Evolutionary conservation across 2,113 vertebrate genomes (phyloP), one percentile per base, ranked within the genome.

Genomic region (Athene noctua): DNA sequence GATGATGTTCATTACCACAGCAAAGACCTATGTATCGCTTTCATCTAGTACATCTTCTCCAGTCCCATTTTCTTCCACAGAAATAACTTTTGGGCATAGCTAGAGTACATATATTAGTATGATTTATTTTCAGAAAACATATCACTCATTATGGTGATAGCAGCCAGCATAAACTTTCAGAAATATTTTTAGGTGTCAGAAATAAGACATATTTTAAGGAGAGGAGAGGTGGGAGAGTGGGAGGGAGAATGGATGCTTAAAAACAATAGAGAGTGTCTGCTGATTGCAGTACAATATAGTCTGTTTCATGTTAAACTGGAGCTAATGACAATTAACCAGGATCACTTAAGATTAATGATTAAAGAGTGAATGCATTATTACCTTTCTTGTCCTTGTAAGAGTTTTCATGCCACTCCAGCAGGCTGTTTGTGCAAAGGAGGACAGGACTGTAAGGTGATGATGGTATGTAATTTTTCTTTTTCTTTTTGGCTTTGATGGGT

Each of bases 51-150:
- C 25, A 23, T 52, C 59, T 86, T 93, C 65, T 72, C 57, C 47
- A 72, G 34, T 57, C 30, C 27, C 49, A 44, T 88, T 94, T 86
- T 52, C 51, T 65, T 59, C 32, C 57, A 79, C 46, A 65, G 67
- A 90, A 90, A 80, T 51, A 46, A 83, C 29, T 71, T 78, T 61
- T 86, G 47, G 54, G 44, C 52, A 46, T 34, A 79, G 47, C 52
- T 75, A 47, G 46, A 90, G 47, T 40, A 38, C 6, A 29, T 67
- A 32, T n/a, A 72, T 81, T 88, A 83, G 46, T 72, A 65, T 68
- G 52, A 87, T n/a, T 79, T 79, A 67, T 87, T 89, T 92, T 72
- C 75, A 93, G 80, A 84, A 89, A 91, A 84, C 20, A 38, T n/a
- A 70, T 46, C 38, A 54, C 42, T 90, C 57, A 44, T 70, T 87